Evolutionary conservation across 2,888 invertebrate species (phyloP).

Genomic region (Entomobrya proxima): DNA sequence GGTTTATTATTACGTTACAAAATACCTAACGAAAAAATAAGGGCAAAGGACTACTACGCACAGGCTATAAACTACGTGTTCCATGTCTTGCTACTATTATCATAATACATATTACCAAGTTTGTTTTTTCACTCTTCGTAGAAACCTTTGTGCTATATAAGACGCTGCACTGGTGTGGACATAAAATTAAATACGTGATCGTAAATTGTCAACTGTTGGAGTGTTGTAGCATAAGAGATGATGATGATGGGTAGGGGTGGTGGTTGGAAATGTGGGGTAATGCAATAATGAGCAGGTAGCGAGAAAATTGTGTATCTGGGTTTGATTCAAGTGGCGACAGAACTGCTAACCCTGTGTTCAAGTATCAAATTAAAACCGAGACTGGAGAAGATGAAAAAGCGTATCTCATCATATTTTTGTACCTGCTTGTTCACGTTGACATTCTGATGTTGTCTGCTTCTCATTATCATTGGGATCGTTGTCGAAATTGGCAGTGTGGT

Average conservation of each 20-base stretch:
- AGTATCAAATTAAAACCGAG: conserved; percentile 33
- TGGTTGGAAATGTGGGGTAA: no score
- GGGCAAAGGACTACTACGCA: no score
- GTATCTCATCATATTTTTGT: neutral
- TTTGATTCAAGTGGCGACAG: no score
- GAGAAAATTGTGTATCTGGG: no score
- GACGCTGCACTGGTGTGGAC: neutral
- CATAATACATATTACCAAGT: no score
- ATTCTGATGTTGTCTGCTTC: neutral
- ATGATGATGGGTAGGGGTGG: no score
- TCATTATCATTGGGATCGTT: neutral
- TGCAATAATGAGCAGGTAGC: no score
- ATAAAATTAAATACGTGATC: neutral
- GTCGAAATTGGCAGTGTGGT: neutral
- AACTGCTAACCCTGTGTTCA: neutral
- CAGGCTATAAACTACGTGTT: no score
- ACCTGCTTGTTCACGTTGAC: neutral
- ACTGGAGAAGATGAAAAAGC: neutral
- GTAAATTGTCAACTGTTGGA: neutral
- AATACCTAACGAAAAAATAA: no score
- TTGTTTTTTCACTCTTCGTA: no score
- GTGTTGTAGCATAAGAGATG: neutral
- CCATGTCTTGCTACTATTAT: no score
- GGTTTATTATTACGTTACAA: no score
- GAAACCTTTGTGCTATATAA: neutral